Conservation (phyloP, 2,113 vertebrate species). For the Tretioscincus oriximinensis region DNA sequence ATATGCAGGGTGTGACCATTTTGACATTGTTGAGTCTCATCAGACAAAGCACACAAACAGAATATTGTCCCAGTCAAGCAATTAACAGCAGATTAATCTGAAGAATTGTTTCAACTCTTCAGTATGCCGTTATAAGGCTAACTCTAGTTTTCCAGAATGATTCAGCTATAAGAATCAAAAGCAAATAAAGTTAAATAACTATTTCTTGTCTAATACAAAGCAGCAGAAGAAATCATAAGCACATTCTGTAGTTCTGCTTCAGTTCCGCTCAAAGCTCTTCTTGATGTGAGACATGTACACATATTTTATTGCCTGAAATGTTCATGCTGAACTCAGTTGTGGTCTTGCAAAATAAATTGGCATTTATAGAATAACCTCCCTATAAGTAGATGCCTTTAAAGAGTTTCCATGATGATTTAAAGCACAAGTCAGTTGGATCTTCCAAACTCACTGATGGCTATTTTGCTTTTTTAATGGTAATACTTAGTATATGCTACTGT, state of each 20-base stretch:
- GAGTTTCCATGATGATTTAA: not conserved
- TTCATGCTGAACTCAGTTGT: not conserved
- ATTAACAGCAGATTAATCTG: too few relatives aligned
- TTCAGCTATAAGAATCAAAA: not conserved
- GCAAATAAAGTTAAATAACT: not conserved
- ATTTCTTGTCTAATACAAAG: not conserved
- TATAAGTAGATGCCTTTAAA: not conserved
- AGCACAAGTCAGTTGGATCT: not conserved
- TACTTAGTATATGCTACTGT: not conserved
- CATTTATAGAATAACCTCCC: not conserved
- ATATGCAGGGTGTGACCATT: too few relatives aligned
- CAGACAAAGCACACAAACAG: too few relatives aligned
- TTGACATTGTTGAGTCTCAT: too few relatives aligned
- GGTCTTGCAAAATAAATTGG: not conserved
- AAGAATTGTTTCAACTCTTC: too few relatives aligned
- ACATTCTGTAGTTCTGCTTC: not conserved
- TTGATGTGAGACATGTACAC: not conserved
- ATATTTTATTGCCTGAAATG: not conserved
- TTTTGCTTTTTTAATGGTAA: not conserved
- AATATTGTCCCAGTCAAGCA: too few relatives aligned
- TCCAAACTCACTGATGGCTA: not conserved
- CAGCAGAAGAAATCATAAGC: slow-evolving; percentile 6
- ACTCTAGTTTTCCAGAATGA: not conserved
- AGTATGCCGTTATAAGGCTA: too few relatives aligned
- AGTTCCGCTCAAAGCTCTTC: not conserved